These are phyloP conservation scores for Camarhynchus parvulus DNA, from an alignment of 2,113 vertebrate species.

Conservation along the genomic window DNA sequence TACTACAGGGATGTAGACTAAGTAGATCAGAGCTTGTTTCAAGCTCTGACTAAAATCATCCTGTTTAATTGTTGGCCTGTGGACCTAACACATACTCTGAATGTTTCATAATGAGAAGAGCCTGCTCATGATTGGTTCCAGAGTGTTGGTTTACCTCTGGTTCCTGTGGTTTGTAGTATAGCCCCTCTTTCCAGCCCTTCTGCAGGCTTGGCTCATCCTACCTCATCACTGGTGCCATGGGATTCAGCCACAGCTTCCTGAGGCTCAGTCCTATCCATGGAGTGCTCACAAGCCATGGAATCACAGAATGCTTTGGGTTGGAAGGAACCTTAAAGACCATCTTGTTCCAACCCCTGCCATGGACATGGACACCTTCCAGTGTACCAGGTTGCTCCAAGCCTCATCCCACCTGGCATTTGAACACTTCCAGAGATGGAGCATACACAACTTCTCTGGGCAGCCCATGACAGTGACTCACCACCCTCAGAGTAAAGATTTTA, in stretches of 20 bases:
- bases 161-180: background rate
- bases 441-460: background rate
- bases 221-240: rapidly evolving
- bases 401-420: background rate
- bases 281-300: background rate
- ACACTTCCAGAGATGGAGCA: too few relatives aligned
- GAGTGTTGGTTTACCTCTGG: background rate
- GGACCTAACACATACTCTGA: background rate
- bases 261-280: background rate
- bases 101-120: background rate
- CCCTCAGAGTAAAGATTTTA: background rate
- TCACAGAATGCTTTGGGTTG: background rate
- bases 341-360: background rate
- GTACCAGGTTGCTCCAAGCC: background rate
- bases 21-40: background rate
- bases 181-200: background rate
- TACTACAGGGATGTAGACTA: background rate
- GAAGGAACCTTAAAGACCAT: too few relatives aligned
- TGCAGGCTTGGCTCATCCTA: background rate
- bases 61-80: background rate
- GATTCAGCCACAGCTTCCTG: background rate
- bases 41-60: rapidly evolving
- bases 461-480: background rate
- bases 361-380: background rate
- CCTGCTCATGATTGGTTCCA: rapidly evolving